Percentiles rank a stretch among this genome's conserved stretches.
Conservation (phyloP, 2,797 vertebrate genomes). For the Hydrophis major region DNA sequence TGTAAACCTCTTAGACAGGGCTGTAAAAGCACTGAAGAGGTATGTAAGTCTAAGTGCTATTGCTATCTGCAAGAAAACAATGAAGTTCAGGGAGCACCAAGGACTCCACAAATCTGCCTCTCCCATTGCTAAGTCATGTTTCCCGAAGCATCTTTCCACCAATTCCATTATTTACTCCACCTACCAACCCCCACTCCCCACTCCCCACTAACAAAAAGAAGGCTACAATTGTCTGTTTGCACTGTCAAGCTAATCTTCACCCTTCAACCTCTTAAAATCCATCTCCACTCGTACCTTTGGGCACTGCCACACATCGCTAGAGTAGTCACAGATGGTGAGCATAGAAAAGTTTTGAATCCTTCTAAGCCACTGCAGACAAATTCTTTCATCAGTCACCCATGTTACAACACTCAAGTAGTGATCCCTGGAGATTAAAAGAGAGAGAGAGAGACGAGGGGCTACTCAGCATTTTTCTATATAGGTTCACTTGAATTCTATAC, state of each 20-base stretch:
- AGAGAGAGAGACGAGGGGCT: not conserved
- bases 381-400: conserved; percentile 85
- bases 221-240: not conserved
- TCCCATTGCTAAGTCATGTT: not conserved
- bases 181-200: not conserved
- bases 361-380: conserved; percentile 90
- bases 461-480: not conserved
- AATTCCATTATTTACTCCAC: not conserved
- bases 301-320: conserved; percentile 61
- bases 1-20: no score
- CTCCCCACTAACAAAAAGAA: not conserved
- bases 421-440: conserved; percentile 76
- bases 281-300: conserved; percentile 53
- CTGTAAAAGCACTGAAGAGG: no score
- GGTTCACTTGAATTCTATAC: not conserved
- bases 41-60: no score
- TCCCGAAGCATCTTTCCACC: not conserved
- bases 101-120: not conserved
- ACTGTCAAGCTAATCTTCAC: not conserved
- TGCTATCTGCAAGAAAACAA: not conserved
- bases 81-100: not conserved
- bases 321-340: conserved; percentile 83
- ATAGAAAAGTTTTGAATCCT: conserved; percentile 90
- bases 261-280: not conserved
- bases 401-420: conserved; percentile 90